Evolutionary conservation across 2,888 invertebrate genomes (phyloP), one percentile per base, ranked within the genome.

Genomic region (Sinopyrophorus schimmeli): DNA sequence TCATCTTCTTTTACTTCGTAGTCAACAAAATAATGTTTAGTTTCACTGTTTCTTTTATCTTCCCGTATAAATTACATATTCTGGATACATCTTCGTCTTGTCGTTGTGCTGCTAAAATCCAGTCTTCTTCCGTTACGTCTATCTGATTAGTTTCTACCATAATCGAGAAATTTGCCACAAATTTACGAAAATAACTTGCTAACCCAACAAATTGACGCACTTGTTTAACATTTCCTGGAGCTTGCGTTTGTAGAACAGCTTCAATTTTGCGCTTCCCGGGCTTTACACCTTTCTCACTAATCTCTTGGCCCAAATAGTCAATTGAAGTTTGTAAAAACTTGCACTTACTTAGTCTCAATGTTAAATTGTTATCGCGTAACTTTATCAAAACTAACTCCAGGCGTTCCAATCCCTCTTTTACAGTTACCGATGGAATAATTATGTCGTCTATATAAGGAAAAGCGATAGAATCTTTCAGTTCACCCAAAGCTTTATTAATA

Each of bases 101-200:
- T 47, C 58, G 34, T 55, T 63, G 64, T 1, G 59, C 60, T 3
- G 49, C 41, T 6, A 56, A 39, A 5, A 63, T 27, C 58, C 60
- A 61, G 27, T 57, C 53, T 10, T 31, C 37, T 23, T 59, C 48
- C 4, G 17, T 37, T 5, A 56, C 20, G 20, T 52, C 34, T 10
- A 51, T 32, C 14, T 21, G 14, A 17, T 15, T 23, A 3, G 11
- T 10, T 27, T 39, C 39, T 2, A 55, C 58, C 15, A 56, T 56
- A 9, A 24, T 9, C 1, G 59, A 59, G 50, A 54, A 57, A 31
- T 57, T 43, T 30, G 59, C 48, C 4, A 65, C 53, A 31, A 62
- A 66, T 46, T 59, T 57, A 6, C 64, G 53, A 26, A 67, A 67
- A 42, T 61, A 60, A 4, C 55, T 47, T 5, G 55, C 28, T 7